phyloP scores from a whole-genome alignment of 1,140 invertebrate species.

The Pseudomyrmex cubaensis region DNA sequence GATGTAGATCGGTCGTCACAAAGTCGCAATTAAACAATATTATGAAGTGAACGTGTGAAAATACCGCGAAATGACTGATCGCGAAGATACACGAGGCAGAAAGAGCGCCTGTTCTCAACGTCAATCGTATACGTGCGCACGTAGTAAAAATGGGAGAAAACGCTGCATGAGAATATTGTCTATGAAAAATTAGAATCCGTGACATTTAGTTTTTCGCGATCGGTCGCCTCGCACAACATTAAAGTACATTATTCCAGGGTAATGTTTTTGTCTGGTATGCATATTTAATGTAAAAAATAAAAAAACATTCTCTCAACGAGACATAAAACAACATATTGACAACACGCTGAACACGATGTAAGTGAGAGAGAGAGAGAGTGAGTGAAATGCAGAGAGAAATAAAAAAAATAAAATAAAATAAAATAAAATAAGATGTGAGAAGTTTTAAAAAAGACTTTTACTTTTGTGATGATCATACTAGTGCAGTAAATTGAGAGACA shows the following conservation, averaged over 20 bases:
- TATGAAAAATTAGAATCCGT: background rate
- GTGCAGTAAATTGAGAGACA: constrained; percentile 42
- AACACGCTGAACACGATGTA: constrained; percentile 5
- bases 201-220: constrained; percentile 14
- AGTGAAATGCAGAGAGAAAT: background rate
- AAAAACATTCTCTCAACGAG: constrained; percentile 44
- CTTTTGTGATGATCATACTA: constrained; percentile 31
- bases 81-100: constrained; percentile 17
- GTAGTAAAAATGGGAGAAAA: background rate
- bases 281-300: constrained; percentile 80
- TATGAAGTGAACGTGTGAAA: background rate
- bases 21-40: constrained; percentile 17
- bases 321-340: background rate
- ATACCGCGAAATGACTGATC: constrained; percentile 27
- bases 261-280: constrained; percentile 78
- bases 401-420: too few species aligned
- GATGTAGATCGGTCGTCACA: constrained; percentile 26
- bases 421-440: too few species aligned
- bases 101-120: too few species aligned
- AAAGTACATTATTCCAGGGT: constrained; percentile 62
- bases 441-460: too few species aligned
- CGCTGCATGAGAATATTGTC: background rate
- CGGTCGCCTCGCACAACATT: constrained; percentile 55
- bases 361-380: constrained; percentile 4
- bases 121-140: background rate